Base-by-base conservation (phyloP, 2,888 invertebrate genomes). In the Melanargia galathea region DNA sequence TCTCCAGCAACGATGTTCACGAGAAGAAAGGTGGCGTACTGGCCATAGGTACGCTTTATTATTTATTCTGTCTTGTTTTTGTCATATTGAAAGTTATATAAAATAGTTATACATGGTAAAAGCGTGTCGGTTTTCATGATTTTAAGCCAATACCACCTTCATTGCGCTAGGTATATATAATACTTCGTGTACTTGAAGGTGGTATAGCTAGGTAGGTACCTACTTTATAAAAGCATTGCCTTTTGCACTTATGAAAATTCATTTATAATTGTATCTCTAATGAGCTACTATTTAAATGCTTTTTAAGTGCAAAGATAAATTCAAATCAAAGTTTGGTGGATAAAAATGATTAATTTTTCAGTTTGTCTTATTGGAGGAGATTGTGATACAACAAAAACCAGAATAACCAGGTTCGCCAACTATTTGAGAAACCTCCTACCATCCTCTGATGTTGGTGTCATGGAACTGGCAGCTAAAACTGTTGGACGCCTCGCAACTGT, bases 1-100 rank as follows among this genome's bases (percentile, higher is more conserved):
- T 98, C 2, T 97, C 97, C 13, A 97, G 97, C 73, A 94, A 95
- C 51, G 98, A 99, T 82, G 95, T 96, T 38, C 96, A 97, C 86
- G 98, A 98, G 82, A 97, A 97, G 79, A 98, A 98, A 87, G 98
- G 98, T 64, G 98, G 98, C 60, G 98, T 98, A 69, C 87, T 98
- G 62, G 98, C 98, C 7, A 99, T 99, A 77, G 95, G 96, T 96
- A 84, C 81, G n/a, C n/a, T n/a, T 73, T 71, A 65, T 26, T 51
- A 10, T 56, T 2, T 43, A 18, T 4, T 7, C 5, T 43, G 16
- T 16, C 40, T 1, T 43, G 5, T 6, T 35, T 6, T 7, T 11
- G 11, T 3, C 35, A 8, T 35, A 35, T 3, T 3, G 35, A 8
- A 35, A 11, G 5, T 8, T 8, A 8, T 8, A 35, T 10, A 26